These are phyloP conservation scores for Leptinotarsa undecemlineata DNA, from an alignment of 1,140 invertebrate genomes.

Conservation along the genomic window DNA sequence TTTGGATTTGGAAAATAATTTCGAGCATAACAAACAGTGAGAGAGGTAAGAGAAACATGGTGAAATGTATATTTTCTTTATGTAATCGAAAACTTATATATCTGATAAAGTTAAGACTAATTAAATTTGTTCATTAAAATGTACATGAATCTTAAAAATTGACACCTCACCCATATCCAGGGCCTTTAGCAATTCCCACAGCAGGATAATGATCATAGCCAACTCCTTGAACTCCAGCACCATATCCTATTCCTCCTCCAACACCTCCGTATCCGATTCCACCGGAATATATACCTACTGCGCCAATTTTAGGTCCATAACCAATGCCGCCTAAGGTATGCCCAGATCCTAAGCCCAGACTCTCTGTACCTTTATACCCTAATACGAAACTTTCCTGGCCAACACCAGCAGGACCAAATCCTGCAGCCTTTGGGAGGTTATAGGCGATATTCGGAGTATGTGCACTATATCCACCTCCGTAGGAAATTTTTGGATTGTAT, in stretches of 20 bases:
- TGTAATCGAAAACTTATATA: neutral
- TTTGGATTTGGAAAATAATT: too few species aligned
- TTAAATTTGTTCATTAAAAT: neutral
- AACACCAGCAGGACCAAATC: neutral
- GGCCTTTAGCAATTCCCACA: slow-evolving; percentile 28
- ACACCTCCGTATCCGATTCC: neutral
- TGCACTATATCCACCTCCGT: neutral
- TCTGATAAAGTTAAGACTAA: neutral
- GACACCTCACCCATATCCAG: slow-evolving; percentile 32
- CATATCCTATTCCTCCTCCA: neutral
- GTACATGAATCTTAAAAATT: neutral
- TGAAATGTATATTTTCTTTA: neutral
- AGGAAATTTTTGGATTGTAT: neutral
- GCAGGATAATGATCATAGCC: slow-evolving; percentile 27
- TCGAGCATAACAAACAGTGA: too few species aligned
- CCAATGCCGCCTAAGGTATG: neutral
- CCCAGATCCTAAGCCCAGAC: slow-evolving; percentile 36
- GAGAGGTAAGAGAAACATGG: neutral
- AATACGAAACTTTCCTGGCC: neutral
- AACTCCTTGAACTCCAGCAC: slow-evolving; percentile 4
- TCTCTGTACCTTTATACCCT: slow-evolving; percentile 46
- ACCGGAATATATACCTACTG: neutral
- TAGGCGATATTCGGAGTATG: too few species aligned
- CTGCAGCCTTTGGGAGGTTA: neutral
- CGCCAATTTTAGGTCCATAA: neutral